A percentile compares a stretch with the other conserved stretches of the same genome.
Evolutionary conservation across 2,113 vertebrate species (phyloP).

Genomic region (Jaculus jaculus): DNA sequence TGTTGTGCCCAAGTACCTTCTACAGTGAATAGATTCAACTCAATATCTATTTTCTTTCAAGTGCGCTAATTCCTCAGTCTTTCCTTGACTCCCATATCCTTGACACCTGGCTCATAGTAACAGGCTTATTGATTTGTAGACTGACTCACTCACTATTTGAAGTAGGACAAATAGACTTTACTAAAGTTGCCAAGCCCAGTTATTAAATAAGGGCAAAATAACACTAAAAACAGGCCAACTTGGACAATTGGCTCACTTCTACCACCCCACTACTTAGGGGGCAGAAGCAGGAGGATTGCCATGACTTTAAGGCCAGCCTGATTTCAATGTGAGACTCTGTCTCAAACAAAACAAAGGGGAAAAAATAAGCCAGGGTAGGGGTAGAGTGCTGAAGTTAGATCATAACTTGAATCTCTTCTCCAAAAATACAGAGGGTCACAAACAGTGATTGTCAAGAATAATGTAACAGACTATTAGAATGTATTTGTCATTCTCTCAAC

Average conservation of each 20-base stretch:
- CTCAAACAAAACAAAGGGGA: not conserved
- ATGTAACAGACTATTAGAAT: not conserved
- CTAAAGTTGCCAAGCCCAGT: not conserved
- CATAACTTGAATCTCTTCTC: not conserved
- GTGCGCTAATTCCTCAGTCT: no score
- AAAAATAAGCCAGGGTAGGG: not conserved
- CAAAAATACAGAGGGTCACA: not conserved
- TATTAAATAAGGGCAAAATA: conserved; percentile 9
- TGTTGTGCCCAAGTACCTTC: no score
- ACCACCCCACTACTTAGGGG: not conserved
- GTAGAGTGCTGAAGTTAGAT: not conserved
- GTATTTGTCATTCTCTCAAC: not conserved
- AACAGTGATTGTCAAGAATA: not conserved
- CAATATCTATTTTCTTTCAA: no score
- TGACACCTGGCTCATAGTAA: no score
- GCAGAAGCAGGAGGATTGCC: not conserved
- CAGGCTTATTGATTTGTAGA: no score
- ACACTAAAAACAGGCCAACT: not conserved
- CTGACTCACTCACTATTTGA: no score
- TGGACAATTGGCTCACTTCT: not conserved
- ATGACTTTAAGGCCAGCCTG: not conserved
- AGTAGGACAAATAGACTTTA: not conserved
- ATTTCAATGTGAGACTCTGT: not conserved
- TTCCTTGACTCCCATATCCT: no score
- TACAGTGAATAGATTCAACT: no score